Evolutionary conservation across 2,888 invertebrate species (phyloP), one percentile per base, ranked within the genome.

Genomic region (Eugnorisma glareosa): DNA sequence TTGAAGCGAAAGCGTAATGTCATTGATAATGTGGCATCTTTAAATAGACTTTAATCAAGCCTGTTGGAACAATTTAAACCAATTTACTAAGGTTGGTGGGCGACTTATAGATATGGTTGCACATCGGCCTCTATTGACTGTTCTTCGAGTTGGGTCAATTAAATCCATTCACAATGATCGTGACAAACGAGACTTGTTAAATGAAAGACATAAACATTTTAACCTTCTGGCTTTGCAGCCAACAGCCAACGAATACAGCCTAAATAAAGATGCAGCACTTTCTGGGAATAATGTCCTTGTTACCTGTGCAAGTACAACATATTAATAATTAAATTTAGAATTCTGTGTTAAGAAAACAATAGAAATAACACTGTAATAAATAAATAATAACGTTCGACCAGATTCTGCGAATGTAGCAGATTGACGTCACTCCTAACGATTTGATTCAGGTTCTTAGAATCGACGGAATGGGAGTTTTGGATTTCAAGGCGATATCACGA

Each of bases 31-130:
- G 79, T 86, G 81, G 71, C 82, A 88, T 89, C 87, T 90, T 88
- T 86, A 91, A 94, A 94, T 93, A 93, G 91, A 91, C 89, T 90
- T 90, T 92, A 94, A 94, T 94, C 91, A 93, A 94, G 93, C 92
- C 92, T 90, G 93, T 94, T 94, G 93, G 90, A 86, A 90, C 93
- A 92, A 94, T 93, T 94, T 94, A 90, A 93, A 90, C 91, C 94
- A 95, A 95, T 94, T 95, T 92, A 91, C 89, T 88, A 89, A 90
- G 88, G 90, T 90, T 92, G 88, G 92, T 93, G 91, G 91, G 91
- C 90, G 92, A 91, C 91, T 92, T 92, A 92, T 91, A 89, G 86
- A 88, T 93, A 93, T 87, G 88, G 89, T 86, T 90, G 90, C 90
- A 89, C 90, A 90, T 91, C 88, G 84, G 88, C 89, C 85, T 89